Conservation (phyloP, 2,888 invertebrate genomes). For the Syritta pipiens region DNA sequence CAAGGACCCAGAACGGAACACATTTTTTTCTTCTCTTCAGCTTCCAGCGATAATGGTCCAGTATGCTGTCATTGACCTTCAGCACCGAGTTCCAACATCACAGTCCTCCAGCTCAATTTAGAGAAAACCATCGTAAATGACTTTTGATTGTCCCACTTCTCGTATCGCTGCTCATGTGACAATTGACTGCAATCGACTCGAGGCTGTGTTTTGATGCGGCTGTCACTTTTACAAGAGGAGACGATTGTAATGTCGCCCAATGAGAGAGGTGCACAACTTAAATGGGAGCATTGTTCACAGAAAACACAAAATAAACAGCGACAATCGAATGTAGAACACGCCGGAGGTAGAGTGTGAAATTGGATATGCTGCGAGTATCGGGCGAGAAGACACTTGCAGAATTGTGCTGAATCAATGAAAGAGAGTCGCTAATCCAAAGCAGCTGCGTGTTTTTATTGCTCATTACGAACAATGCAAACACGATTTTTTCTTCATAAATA, state of each 20-base stretch:
- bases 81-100: not conserved
- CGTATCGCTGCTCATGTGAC: slow-evolving; percentile 12
- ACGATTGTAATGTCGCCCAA: slow-evolving; percentile 33
- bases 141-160: slow-evolving; percentile 14
- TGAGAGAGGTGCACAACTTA: slow-evolving; percentile 15
- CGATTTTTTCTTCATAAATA: not conserved
- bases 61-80: slow-evolving; percentile 52
- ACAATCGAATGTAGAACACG: slow-evolving; percentile 37
- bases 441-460: too few relatives aligned
- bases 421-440: too few relatives aligned
- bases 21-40: too few relatives aligned
- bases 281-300: slow-evolving; percentile 22
- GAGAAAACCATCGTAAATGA: slow-evolving; percentile 1
- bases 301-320: slow-evolving; percentile 20
- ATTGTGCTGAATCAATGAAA: too few relatives aligned
- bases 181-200: slow-evolving; percentile 33
- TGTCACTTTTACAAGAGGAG: slow-evolving; percentile 8
- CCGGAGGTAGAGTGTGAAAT: slow-evolving; percentile 48
- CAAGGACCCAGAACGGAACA: too few relatives aligned
- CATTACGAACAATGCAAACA: too few relatives aligned
- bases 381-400: too few relatives aligned
- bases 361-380: too few relatives aligned
- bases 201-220: slow-evolving; percentile 19
- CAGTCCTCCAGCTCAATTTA: slow-evolving; percentile 1
- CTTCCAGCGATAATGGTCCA: too few relatives aligned